Evolutionary conservation across 2,888 invertebrate species (phyloP), one percentile per base, ranked within the genome.

Genomic region (Spatulosminthurus flaviceps): DNA sequence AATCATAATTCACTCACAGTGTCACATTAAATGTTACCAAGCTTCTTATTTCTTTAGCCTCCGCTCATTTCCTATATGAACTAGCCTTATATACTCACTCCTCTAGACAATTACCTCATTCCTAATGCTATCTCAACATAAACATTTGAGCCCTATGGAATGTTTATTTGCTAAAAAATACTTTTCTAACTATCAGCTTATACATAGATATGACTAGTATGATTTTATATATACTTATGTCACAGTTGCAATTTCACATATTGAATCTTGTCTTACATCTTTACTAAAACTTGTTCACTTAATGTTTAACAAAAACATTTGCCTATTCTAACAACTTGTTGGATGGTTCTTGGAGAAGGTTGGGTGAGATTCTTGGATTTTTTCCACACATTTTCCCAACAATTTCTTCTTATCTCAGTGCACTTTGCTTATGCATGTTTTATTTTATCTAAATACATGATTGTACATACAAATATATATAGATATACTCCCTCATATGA

Each of bases 1-100:
- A 74, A 29, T 74, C 71, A 71, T 71, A 71, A 71, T 70, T 73
- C 73, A 73, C 70, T 73, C 42, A 51, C 41, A 73, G 51, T 73
- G 73, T 73, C 51, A 51, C 22, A 51, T 28, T 73, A 73, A 73
- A 73, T 42, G 51, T 51, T 51, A 51, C 51, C 51, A 51, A n/a
- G 60, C 70, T 70, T 60, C 73, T 60, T 73, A n/a, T 74, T 60
- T 29, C 24, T 61, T 26, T 29, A 41, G n/a, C 70, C 34, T 21
- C n/a, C 21, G 41, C 70, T 41, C 29, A 21, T 1, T n/a, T 1
- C 41, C 34, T 1, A 70, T 28, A 28, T n/a, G 19, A 4, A 34
- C 11, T 28, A 7, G 26, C 66, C 21, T 66, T 66, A 26, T 26
- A 16, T 24, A 26, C 66, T 5, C 66, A 66, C n/a, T n/a, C n/a